Base-by-base conservation (phyloP, 2,113 vertebrate species). In the crab-eating macaque (Macaca fascicularis) region DNA sequence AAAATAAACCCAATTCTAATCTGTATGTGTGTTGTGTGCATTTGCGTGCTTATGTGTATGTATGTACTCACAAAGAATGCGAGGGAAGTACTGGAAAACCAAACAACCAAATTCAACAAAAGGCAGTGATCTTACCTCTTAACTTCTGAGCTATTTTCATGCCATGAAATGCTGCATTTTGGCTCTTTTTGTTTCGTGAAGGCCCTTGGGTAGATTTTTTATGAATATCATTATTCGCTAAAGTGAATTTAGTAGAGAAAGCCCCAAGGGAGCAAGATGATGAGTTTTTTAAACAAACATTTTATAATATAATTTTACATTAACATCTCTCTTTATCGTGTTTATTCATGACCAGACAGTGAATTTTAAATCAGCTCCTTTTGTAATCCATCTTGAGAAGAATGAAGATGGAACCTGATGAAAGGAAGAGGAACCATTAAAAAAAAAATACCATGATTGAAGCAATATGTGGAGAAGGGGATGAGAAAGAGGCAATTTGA, bases 171-270 rank as follows among this genome's bases (percentile, higher is more conserved):
- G 50, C 5, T 40, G 0, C 74, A 9, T 0, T 12, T 93, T 90
- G 84, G 27, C 1, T 48, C n/a, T 97, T 45, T 20, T 84, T 92
- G 67, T 97, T 86, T 79, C 78, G n/a, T 95, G 55, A 50, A 82
- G 95, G 27, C 17, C 72, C 61, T 89, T 6, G 0, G 89, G 81
- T 79, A 84, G 10, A 70, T 95, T 89, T 94, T 92, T 87, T 96
- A 81, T 89, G 93, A 59, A 9, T 92, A n/a, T 0, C 35, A n/a
- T 48, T 97, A 43, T 97, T 98, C 96, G 72, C 38, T 86, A 75
- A 97, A 95, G 61, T 74, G 17, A 30, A 2, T 86, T 97, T 98
- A 97, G 95, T 94, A 97, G 95, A 97, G 80, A 92, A 97, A 69
- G 70, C 98, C 89, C 9, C 48, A 96, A 50, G 89, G 76, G n/a